Conservation (phyloP, 2,113 vertebrate genomes). For the Oenanthe melanoleuca region DNA sequence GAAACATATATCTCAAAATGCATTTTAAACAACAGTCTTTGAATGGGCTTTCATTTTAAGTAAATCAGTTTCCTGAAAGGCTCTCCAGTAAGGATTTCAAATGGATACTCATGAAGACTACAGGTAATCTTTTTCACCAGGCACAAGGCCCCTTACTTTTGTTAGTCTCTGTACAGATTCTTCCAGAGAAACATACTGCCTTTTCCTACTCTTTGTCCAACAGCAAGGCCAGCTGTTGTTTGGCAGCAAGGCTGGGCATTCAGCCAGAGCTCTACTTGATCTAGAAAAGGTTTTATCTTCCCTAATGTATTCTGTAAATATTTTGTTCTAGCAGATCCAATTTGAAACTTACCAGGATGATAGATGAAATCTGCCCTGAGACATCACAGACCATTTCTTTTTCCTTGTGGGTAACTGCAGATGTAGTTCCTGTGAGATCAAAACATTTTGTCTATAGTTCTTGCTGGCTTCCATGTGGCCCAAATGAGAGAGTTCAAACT, state of each 20-base stretch:
- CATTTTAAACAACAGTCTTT: neutral
- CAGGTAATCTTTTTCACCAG: neutral
- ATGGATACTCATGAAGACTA: neutral
- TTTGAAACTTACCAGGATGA: neutral
- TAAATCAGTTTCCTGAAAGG: neutral
- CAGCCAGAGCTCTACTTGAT: neutral
- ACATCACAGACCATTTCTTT: neutral
- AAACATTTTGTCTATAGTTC: neutral
- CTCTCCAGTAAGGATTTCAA: neutral
- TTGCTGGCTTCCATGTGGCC: neutral
- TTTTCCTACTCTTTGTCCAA: neutral
- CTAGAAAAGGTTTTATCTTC: slow-evolving; percentile 28
- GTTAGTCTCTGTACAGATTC: neutral
- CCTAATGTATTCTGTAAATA: neutral
- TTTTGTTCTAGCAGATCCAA: neutral
- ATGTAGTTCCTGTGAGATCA: neutral
- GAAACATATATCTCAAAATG: neutral
- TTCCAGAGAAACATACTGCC: neutral
- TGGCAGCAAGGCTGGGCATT: neutral
- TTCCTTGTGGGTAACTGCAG: neutral
- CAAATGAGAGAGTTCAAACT: neutral
- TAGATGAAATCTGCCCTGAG: neutral
- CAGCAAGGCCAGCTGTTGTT: slow-evolving; percentile 33
- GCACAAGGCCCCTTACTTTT: neutral
- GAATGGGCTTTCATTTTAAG: neutral